Percentiles rank a stretch among this genome's conserved stretches.
Evolutionary conservation across 2,888 invertebrate species (phyloP).

Genomic region (Hedya salicella): DNA sequence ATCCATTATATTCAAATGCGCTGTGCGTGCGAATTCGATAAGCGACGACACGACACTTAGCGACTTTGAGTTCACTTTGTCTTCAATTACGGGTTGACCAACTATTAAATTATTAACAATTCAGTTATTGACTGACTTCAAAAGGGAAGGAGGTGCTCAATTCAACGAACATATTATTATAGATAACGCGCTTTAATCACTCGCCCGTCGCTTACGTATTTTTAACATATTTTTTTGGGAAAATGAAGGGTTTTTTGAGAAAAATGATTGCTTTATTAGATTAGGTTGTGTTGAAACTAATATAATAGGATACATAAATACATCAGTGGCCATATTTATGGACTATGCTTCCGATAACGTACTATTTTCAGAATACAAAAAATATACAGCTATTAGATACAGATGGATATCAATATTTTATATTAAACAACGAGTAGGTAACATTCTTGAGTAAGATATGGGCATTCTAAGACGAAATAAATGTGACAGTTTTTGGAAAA

Average conservation of each 20-base stretch:
- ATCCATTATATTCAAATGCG: conserved; percentile 42
- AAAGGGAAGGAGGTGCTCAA: no score
- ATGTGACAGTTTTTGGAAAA: no score
- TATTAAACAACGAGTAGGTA: not conserved
- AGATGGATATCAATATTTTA: not conserved
- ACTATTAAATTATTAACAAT: not conserved
- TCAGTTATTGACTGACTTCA: no score
- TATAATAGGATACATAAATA: no score
- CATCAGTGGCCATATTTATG: not conserved
- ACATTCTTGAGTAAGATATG: not conserved
- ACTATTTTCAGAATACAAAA: not conserved
- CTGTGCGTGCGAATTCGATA: conserved; percentile 34
- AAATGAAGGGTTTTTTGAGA: no score
- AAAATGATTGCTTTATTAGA: no score
- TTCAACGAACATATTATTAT: no score
- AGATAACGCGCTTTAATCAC: no score
- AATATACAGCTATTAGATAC: not conserved
- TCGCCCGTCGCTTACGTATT: no score
- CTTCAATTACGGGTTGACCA: conserved; percentile 5
- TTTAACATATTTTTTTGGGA: no score
- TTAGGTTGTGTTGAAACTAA: no score
- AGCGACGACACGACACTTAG: conserved; percentile 30
- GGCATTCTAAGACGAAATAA: not conserved
- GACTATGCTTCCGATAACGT: no score
- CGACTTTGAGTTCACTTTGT: conserved; percentile 24